Percentiles rank a stretch among this genome's conserved stretches.
Conservation (phyloP, 2,113 vertebrate genomes). For the Mustela lutreola region DNA sequence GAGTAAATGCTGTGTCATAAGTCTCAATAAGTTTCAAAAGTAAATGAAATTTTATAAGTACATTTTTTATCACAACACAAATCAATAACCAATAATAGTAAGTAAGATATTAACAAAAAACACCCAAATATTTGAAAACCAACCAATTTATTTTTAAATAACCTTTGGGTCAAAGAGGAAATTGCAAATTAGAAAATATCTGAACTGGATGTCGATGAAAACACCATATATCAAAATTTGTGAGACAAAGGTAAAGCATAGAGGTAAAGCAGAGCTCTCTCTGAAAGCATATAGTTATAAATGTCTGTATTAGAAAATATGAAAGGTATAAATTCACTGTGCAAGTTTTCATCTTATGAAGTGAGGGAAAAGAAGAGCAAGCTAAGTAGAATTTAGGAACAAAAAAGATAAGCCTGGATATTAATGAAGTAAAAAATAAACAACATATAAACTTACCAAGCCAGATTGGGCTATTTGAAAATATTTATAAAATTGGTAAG, state of each 20-base stretch:
- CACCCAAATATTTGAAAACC: background rate
- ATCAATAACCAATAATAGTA: background rate
- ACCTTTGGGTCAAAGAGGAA: background rate
- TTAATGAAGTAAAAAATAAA: background rate
- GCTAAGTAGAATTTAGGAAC: background rate
- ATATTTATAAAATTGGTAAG: background rate
- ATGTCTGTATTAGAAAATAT: background rate
- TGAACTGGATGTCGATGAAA: background rate
- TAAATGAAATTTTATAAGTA: background rate
- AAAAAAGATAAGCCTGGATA: background rate
- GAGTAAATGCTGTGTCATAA: background rate
- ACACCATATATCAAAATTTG: background rate
- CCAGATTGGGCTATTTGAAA: background rate
- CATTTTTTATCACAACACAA: background rate
- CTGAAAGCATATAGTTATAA: background rate
- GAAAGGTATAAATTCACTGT: background rate
- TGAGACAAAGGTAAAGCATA: background rate
- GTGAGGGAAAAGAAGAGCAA: background rate
- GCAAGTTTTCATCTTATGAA: background rate
- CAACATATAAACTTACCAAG: background rate
- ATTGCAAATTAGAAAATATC: background rate
- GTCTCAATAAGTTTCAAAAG: background rate
- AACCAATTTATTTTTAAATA: conserved; percentile 21
- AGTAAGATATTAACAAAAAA: background rate
- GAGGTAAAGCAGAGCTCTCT: background rate